A percentile compares a stretch with the other conserved stretches of the same genome.
Evolutionary conservation across 2,888 invertebrate genomes (phyloP).

Genomic region (Erebia epiphron): DNA sequence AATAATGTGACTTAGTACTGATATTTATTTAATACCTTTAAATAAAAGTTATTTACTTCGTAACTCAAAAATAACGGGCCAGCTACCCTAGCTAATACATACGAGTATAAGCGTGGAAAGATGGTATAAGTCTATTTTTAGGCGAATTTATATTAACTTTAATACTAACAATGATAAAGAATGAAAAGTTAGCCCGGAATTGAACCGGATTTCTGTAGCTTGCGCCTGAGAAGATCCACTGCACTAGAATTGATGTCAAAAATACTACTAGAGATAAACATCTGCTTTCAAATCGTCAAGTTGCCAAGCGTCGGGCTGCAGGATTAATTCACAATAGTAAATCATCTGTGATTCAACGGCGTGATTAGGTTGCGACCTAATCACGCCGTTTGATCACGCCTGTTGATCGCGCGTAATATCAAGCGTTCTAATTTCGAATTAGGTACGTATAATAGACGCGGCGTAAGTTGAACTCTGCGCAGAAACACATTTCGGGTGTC

Average conservation of each 20-base stretch:
- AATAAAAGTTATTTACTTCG: too few species aligned
- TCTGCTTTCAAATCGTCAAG: constrained; percentile 17
- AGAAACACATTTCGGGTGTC: too few species aligned
- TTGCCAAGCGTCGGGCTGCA: constrained; percentile 17
- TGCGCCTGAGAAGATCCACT: neutral
- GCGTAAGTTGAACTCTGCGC: too few species aligned
- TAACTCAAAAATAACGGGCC: too few species aligned
- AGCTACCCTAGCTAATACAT: too few species aligned
- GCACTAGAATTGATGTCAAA: neutral
- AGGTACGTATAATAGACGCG: too few species aligned
- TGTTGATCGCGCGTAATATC: constrained; percentile 9
- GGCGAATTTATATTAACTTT: too few species aligned
- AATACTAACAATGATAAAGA: too few species aligned
- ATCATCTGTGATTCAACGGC: constrained; percentile 16
- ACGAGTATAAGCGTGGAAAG: too few species aligned
- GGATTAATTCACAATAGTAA: constrained; percentile 21
- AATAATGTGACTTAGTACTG: too few species aligned
- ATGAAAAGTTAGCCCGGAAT: neutral
- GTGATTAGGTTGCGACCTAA: constrained; percentile 21
- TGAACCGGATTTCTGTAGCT: neutral
- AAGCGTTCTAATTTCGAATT: constrained; percentile 4
- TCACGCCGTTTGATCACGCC: constrained; percentile 8
- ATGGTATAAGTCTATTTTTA: too few species aligned
- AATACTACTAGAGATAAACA: constrained; percentile 7
- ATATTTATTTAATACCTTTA: too few species aligned